Conservation (phyloP, 2,888 invertebrate species). For the Drosophila formosana region DNA sequence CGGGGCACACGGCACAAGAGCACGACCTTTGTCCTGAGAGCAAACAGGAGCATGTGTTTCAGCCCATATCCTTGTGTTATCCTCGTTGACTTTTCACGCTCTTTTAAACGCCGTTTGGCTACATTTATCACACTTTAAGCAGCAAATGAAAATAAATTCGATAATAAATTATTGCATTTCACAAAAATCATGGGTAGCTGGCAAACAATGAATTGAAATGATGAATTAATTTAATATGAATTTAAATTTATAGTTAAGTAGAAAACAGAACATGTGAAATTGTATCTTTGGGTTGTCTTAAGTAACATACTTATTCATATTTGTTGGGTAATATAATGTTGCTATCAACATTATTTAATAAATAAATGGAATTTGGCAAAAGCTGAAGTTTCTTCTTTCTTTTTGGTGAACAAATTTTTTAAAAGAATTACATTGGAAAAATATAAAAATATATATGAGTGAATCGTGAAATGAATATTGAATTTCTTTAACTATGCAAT, state of each 20-base stretch:
- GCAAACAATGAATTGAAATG: background rate
- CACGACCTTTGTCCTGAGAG: conserved; percentile 60
- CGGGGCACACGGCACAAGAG: conserved; percentile 51
- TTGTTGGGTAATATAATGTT: too few relatives aligned
- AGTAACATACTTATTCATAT: too few relatives aligned
- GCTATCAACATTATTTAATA: too few relatives aligned
- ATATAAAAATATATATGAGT: too few relatives aligned
- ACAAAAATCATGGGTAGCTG: background rate
- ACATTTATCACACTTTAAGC: conserved; percentile 75
- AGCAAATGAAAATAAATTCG: conserved; percentile 51
- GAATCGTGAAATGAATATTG: too few relatives aligned
- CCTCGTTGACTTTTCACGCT: conserved; percentile 84
- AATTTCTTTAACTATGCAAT: too few relatives aligned
- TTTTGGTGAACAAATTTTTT: too few relatives aligned
- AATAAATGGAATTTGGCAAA: too few relatives aligned
- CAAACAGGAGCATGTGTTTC: conserved; percentile 56
- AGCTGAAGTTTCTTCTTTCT: too few relatives aligned
- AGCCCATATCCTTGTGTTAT: conserved; percentile 54
- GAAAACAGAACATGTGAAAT: too few relatives aligned
- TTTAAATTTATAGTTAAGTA: background rate
- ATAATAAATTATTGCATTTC: conserved; percentile 46
- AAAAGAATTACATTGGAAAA: too few relatives aligned
- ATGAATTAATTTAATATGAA: background rate
- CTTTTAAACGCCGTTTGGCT: conserved; percentile 80
- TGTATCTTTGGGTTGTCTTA: background rate